Evolutionary conservation across 2,888 invertebrate genomes (phyloP).

Genomic region (Platynereis dumerilii): DNA sequence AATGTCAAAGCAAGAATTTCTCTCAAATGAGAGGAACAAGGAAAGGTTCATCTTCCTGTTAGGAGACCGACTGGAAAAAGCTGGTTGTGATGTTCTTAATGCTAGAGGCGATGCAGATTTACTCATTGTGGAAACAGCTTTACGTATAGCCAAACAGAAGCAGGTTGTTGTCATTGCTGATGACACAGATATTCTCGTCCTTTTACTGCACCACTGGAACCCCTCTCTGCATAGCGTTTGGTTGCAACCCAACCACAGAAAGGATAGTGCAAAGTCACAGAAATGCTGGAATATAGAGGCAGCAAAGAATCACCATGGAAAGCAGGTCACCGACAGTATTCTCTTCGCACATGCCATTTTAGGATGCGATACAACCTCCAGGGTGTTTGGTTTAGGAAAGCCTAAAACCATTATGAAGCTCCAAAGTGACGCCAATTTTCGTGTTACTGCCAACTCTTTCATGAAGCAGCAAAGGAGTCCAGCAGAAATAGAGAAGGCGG

Average conservation of each 20-base stretch:
- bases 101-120: constrained; percentile 43
- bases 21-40: constrained; percentile 20
- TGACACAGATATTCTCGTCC: constrained; percentile 45
- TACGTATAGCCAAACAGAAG: constrained; percentile 22
- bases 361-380: constrained; percentile 5
- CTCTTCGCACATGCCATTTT: background rate
- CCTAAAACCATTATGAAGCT: background rate
- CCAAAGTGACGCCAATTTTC: no score
- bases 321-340: background rate
- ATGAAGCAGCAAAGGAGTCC: no score
- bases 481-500: no score
- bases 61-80: constrained; percentile 9
- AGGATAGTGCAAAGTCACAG: no score
- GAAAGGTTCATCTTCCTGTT: constrained; percentile 10
- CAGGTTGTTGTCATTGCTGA: constrained; percentile 39
- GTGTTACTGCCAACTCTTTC: no score
- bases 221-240: no score
- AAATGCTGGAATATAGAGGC: no score
- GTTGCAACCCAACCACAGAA: background rate
- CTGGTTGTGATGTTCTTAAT: constrained; percentile 28
- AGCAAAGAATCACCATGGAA: background rate
- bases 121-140: constrained; percentile 39
- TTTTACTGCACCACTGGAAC: constrained; percentile 30
- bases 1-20: constrained; percentile 13
- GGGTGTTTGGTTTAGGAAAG: background rate